Conservation (phyloP, 2,888 invertebrate species). For the Scelioninae gen. 2 region DNA sequence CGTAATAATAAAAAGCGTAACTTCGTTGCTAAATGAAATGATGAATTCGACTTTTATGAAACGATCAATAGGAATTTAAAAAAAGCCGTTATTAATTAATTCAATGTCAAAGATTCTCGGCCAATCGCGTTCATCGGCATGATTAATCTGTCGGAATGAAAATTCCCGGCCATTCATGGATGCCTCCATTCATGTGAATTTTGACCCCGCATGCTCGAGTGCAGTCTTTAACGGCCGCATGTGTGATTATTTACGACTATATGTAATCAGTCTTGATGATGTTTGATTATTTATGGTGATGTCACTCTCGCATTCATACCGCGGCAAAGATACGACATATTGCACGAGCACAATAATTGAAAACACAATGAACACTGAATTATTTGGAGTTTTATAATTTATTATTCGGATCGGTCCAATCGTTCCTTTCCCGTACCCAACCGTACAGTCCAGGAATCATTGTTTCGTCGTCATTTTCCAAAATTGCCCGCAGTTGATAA, state of each 20-base stretch:
- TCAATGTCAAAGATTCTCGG: not conserved
- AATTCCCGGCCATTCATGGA: conserved; percentile 20
- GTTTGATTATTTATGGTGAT: conserved; percentile 28
- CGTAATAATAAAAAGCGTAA: too few species aligned
- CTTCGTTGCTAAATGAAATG: conserved; percentile 6
- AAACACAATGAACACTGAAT: not conserved
- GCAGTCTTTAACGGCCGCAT: conserved; percentile 20
- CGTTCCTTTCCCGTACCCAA: too few species aligned
- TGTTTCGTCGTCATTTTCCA: too few species aligned
- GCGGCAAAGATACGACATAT: not conserved
- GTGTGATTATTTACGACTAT: conserved; percentile 27
- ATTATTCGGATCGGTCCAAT: too few species aligned
- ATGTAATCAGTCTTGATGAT: conserved; percentile 30
- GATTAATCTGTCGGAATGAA: conserved; percentile 19
- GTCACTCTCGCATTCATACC: conserved; percentile 20
- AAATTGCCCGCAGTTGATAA: too few species aligned
- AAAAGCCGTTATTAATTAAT: conserved; percentile 5
- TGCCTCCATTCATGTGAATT: conserved; percentile 27
- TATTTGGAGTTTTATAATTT: not conserved
- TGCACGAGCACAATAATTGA: not conserved
- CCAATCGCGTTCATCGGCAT: not conserved
- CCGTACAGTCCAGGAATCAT: too few species aligned
- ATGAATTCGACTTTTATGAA: conserved; percentile 10
- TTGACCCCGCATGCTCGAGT: conserved; percentile 26
- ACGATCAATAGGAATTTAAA: conserved; percentile 2